phyloP scores from a whole-genome alignment of 2,888 invertebrate species.

The Neoaliturus tenellus region DNA sequence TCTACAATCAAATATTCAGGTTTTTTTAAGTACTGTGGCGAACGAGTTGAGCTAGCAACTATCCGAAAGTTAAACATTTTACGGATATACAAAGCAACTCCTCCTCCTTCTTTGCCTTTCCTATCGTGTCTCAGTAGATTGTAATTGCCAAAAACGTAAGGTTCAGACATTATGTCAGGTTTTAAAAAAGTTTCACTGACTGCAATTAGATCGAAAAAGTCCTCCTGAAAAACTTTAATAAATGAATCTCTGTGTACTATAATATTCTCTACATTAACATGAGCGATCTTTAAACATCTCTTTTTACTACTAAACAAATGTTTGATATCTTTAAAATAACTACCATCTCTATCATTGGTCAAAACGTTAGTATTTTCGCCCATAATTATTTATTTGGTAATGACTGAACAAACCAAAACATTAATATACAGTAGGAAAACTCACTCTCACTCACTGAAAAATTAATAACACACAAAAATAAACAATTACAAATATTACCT shows the following conservation, averaged over 20 bases:
- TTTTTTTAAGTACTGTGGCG: background rate
- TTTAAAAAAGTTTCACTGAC: background rate
- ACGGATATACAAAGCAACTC: background rate
- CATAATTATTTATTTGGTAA: too few relatives aligned
- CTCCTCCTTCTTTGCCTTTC: background rate
- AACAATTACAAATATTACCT: too few relatives aligned
- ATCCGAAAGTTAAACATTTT: background rate
- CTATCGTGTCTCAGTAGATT: background rate
- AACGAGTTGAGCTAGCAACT: background rate
- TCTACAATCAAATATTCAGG: background rate
- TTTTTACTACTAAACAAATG: too few relatives aligned
- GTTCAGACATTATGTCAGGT: background rate
- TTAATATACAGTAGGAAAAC: too few relatives aligned
- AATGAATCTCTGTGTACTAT: background rate
- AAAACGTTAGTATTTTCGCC: too few relatives aligned
- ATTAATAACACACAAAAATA: too few relatives aligned
- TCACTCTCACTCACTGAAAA: too few relatives aligned
- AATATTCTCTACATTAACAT: conserved; percentile 2
- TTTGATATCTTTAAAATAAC: too few relatives aligned
- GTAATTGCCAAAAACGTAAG: background rate
- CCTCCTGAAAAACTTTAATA: background rate
- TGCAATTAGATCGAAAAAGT: background rate
- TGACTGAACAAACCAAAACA: too few relatives aligned
- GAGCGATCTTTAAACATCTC: conserved; percentile 2
- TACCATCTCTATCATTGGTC: too few relatives aligned